These are phyloP conservation scores for Beroe forskalii DNA, from an alignment of 37 sponge, comb jelly and placozoan species.

Conservation along the genomic window DNA sequence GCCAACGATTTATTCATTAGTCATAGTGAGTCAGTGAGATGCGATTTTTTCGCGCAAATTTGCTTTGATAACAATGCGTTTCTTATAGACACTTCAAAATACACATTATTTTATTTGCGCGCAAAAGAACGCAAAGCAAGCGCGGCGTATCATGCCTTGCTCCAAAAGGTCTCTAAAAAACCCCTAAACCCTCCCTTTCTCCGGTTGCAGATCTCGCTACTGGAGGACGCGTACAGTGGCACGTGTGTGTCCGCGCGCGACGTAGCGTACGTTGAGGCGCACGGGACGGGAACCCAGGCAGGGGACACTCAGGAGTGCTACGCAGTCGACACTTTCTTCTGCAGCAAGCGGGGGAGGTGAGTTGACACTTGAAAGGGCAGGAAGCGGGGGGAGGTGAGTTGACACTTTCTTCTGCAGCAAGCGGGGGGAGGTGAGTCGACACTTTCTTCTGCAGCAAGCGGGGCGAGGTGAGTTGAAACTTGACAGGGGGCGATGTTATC, in stretches of 20 bases:
- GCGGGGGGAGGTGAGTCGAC: not conserved
- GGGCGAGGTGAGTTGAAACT: not conserved
- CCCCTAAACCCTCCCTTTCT: too few species aligned
- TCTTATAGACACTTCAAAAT: too few species aligned
- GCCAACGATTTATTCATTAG: too few species aligned
- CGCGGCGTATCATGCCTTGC: too few species aligned
- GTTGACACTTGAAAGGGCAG: not conserved
- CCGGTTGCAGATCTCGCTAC: constrained; percentile 53
- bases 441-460: not conserved
- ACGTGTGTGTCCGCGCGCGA: constrained; percentile 51
- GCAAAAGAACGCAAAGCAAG: too few species aligned
- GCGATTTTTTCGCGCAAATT: too few species aligned
- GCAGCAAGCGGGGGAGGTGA: not conserved
- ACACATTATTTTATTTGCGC: too few species aligned
- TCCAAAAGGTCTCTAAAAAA: too few species aligned
- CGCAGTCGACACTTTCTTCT: constrained; percentile 66
- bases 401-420: constrained; percentile 52
- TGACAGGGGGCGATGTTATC: not conserved
- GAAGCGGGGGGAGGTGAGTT: constrained; percentile 1
- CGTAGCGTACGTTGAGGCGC: constrained; percentile 67
- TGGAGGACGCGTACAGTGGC: constrained; percentile 63
- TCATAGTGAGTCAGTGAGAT: too few species aligned
- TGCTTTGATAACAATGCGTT: too few species aligned
- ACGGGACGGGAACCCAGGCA: constrained; percentile 69
- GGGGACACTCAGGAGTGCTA: constrained; percentile 66